Evolutionary conservation across 1,140 invertebrate species (phyloP).

Genomic region (Megathymus violae): DNA sequence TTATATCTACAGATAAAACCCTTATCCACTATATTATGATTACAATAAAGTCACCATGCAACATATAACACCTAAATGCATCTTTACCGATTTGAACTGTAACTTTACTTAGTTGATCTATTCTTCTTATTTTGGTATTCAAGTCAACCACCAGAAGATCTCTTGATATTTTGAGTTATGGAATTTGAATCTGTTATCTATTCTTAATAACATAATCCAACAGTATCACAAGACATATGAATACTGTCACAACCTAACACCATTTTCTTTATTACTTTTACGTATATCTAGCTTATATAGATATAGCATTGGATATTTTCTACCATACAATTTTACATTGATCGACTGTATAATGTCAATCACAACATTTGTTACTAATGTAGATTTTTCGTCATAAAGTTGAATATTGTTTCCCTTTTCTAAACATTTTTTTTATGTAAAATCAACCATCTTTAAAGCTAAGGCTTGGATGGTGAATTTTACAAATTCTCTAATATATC

Average conservation of each 20-base stretch:
- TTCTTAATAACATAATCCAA: slow-evolving; percentile 20
- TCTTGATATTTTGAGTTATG: not conserved
- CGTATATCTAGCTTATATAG: no score
- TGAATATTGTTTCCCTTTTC: no score
- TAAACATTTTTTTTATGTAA: no score
- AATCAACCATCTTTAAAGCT: no score
- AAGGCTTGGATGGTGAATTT: no score
- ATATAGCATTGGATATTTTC: no score
- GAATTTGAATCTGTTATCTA: slow-evolving; percentile 18
- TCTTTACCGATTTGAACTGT: slow-evolving; percentile 19
- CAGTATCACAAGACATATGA: slow-evolving; percentile 15
- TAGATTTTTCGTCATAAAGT: not conserved
- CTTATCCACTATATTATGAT: no score
- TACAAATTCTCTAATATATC: slow-evolving; percentile 3
- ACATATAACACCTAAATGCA: slow-evolving; percentile 12
- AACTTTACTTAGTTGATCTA: slow-evolving; percentile 1
- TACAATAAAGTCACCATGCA: not conserved
- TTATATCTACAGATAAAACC: no score
- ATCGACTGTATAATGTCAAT: not conserved
- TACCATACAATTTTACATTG: not conserved
- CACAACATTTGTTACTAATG: slow-evolving; percentile 23
- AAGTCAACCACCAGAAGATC: slow-evolving; percentile 9
- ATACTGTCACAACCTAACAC: slow-evolving; percentile 30
- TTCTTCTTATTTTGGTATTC: slow-evolving; percentile 3
- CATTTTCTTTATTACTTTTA: slow-evolving; percentile 24